phyloP scores from a whole-genome alignment of 2,113 vertebrate genomes.

The Spea multiplicata region DNA sequence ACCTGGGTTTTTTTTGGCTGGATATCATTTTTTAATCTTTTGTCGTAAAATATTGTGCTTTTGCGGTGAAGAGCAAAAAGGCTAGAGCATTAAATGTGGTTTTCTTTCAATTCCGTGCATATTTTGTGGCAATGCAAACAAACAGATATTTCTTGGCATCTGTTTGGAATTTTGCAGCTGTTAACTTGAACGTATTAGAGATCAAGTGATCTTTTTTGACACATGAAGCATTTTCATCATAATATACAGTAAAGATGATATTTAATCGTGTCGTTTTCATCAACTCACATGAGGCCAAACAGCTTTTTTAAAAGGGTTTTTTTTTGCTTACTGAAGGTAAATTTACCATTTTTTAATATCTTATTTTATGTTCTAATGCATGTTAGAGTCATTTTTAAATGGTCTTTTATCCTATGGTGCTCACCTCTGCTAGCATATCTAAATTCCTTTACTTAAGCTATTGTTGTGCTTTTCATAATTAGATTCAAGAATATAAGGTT shows the following conservation, averaged over 20 bases:
- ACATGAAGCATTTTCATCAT: background rate
- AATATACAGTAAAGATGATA: background rate
- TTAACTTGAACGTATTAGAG: background rate
- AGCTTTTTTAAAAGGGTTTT: too few species aligned
- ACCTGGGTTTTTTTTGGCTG: background rate
- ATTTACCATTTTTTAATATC: too few species aligned
- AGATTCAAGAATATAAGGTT: too few species aligned
- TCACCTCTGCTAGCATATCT: too few species aligned
- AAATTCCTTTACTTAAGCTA: too few species aligned
- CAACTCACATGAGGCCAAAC: background rate
- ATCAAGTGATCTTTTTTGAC: background rate
- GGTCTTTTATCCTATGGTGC: too few species aligned
- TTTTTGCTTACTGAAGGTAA: too few species aligned
- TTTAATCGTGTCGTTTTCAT: background rate
- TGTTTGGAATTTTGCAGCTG: conserved; percentile 40
- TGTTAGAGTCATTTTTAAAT: too few species aligned
- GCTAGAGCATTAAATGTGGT: background rate
- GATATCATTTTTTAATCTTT: background rate
- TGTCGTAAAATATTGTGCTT: background rate
- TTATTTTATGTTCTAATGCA: too few species aligned
- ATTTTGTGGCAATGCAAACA: conserved; percentile 44
- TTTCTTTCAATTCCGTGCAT: conserved; percentile 40
- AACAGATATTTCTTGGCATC: conserved; percentile 38
- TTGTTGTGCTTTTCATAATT: too few species aligned
- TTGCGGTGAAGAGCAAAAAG: conserved; percentile 24